Base-by-base conservation (phyloP, 2,888 invertebrate genomes). In the Melieria omissa region DNA sequence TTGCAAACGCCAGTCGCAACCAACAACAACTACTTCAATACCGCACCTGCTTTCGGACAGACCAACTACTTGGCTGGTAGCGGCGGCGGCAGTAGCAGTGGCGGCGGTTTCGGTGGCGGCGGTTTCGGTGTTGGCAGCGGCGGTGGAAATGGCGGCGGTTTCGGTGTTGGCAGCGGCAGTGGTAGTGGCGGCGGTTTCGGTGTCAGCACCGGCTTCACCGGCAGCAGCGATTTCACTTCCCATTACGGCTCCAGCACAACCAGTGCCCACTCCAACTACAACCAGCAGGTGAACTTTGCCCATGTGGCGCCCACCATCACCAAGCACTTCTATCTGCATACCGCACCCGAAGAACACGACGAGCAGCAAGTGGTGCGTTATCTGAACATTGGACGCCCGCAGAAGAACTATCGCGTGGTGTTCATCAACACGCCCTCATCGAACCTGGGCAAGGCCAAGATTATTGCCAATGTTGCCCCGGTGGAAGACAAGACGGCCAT, bases 401-500 rank as follows among this genome's bases (percentile, higher is more conserved):
- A 80, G 65, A 84, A 83, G 78, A 84, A 86, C 75, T 86, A 86
- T 73, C 82, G 82, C 6, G 85, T 86, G 10, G 82, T 86, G 10
- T 86, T 86, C 78, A 86, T 86, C 75, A 84, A 86, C 64, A 81
- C 85, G 0, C 86, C 86, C n/a, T 76, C 84, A 2, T 81, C 84
- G 42, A 80, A 79, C 54, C 76, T 81, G 58, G 80, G 79, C 68
- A 81, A 80, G 76, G 83, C 84, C 63, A 83, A 86, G 74, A 82
- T 85, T 46, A 82, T 85, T 68, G 85, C 84, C 72, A 81, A 83
- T 60, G 78, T 85, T 63, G 84, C 84, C 4, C 84, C 85, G 3
- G 80, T 81, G 4, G 86, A 86, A 79, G 86, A 86, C 14, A 86
- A 85, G 78, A 86, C 86, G 10, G 84, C 86, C 72, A 84, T 86